Evolutionary conservation across 2,888 invertebrate genomes (phyloP).

Genomic region (Hirtodrosophila alboralis): DNA sequence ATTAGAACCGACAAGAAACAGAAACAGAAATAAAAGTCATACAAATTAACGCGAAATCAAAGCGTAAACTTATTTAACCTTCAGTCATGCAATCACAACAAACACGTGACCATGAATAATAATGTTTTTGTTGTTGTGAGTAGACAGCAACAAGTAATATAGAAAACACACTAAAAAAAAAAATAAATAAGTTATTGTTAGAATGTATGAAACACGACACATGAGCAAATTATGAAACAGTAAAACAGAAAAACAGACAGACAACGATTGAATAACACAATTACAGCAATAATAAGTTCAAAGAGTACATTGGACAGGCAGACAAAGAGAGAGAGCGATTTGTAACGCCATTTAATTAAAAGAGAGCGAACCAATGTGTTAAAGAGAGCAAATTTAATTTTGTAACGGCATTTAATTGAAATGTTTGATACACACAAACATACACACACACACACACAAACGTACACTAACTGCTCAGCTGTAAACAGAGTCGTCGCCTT

Average conservation of each 20-base stretch:
- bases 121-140: constrained; percentile 18
- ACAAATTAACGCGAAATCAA: constrained; percentile 70
- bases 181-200: constrained; percentile 22
- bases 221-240: constrained; percentile 24
- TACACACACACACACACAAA: too few relatives aligned
- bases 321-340: neutral
- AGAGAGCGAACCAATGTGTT: neutral
- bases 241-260: constrained; percentile 22
- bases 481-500: neutral
- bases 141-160: constrained; percentile 10
- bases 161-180: constrained; percentile 18
- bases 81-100: constrained; percentile 52
- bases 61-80: constrained; percentile 71
- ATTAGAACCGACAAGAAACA: constrained; percentile 40
- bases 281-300: constrained; percentile 16
- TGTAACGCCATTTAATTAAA: constrained; percentile 1
- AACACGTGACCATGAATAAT: constrained; percentile 62
- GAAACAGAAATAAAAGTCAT: constrained; percentile 38
- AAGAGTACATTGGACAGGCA: neutral
- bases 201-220: constrained; percentile 6
- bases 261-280: constrained; percentile 30
- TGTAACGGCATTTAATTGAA: constrained; percentile 32
- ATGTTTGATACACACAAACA: constrained; percentile 8
- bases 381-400: neutral
- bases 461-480: neutral